Conservation (phyloP, 2,113 vertebrate species). For the Oncorhynchus kisutch region DNA sequence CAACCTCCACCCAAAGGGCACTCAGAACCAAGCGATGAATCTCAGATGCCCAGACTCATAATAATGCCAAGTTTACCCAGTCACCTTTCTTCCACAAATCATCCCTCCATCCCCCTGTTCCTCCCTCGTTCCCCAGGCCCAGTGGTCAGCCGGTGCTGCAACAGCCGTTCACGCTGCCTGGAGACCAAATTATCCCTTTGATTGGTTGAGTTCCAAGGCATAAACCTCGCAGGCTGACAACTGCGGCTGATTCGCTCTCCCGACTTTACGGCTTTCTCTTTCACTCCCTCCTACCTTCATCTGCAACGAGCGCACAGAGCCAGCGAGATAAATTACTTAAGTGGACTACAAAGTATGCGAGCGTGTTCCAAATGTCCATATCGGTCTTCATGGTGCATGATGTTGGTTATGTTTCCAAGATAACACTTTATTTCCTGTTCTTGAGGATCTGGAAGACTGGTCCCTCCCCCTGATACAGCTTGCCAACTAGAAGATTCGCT, state of each 20-base stretch:
- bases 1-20: constrained; percentile 30
- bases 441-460: not conserved
- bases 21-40: constrained; percentile 49
- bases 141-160: constrained; percentile 8
- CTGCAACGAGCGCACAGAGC: constrained; percentile 4
- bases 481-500: not conserved
- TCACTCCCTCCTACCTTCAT: not conserved
- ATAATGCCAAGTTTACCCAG: constrained; percentile 18
- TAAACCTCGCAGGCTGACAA: constrained; percentile 25
- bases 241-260: constrained; percentile 31
- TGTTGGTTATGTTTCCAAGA: not conserved
- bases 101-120: constrained; percentile 3
- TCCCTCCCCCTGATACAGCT: not conserved
- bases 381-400: constrained; percentile 14
- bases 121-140: constrained; percentile 4
- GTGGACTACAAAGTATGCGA: constrained; percentile 31
- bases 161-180: constrained; percentile 30
- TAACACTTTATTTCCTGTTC: not conserved
- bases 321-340: constrained; percentile 42
- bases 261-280: constrained; percentile 25
- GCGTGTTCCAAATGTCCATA: constrained; percentile 26
- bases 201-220: constrained; percentile 56
- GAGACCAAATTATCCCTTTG: constrained; percentile 49
- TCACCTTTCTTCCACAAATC: constrained; percentile 33
- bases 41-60: constrained; percentile 42